phyloP scores from a whole-genome alignment of 2,797 vertebrate species.

The Mionectes olivaceus region DNA sequence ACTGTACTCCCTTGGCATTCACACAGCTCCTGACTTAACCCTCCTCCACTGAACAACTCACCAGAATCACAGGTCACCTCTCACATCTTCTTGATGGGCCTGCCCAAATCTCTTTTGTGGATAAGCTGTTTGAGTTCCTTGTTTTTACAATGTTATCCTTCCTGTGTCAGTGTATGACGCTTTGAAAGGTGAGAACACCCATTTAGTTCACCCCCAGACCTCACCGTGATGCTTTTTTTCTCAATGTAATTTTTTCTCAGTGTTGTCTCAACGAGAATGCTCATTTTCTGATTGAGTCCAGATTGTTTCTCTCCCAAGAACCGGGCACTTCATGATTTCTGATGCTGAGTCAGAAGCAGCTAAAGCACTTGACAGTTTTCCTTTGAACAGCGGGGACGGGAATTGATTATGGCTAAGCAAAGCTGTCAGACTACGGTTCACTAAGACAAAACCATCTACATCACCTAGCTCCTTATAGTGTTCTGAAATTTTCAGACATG shows the following conservation, averaged over 20 bases:
- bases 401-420: constrained; percentile 16
- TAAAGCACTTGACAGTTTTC: background rate
- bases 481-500: constrained; percentile 28
- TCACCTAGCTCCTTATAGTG: background rate
- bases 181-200: background rate
- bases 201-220: background rate
- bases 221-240: background rate
- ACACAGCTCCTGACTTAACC: background rate
- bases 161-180: background rate
- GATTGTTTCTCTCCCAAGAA: background rate
- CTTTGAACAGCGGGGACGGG: background rate
- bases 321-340: background rate
- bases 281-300: background rate
- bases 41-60: background rate
- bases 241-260: background rate
- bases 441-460: constrained; percentile 47
- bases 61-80: background rate
- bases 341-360: constrained; percentile 42
- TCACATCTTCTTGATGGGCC: background rate
- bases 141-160: background rate
- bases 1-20: background rate
- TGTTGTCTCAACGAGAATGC: background rate
- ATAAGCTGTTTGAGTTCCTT: background rate
- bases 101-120: background rate
- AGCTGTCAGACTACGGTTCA: constrained; percentile 40